Evolutionary conservation across 2,797 vertebrate genomes (phyloP).

Genomic region (Gobio occitaniae): DNA sequence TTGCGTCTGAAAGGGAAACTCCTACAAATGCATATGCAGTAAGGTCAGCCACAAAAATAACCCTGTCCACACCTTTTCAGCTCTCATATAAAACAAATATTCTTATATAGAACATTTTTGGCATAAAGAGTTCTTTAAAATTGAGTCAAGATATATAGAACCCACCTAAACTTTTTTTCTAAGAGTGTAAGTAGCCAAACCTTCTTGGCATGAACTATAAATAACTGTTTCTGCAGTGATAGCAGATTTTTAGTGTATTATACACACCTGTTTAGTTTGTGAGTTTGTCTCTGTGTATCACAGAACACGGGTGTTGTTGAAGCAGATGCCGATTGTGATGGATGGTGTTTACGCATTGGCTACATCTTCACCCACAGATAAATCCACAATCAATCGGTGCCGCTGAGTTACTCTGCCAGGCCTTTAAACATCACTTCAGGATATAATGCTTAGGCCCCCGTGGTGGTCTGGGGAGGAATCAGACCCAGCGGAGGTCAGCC

Average conservation of each 20-base stretch:
- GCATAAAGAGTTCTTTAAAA: not conserved
- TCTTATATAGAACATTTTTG: not conserved
- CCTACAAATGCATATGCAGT: too few relatives aligned
- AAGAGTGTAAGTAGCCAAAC: not conserved
- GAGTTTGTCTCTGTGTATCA: conserved; percentile 8
- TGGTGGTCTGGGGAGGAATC: conserved; percentile 15
- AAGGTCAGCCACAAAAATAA: too few relatives aligned
- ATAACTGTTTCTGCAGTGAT: not conserved
- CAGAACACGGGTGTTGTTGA: not conserved
- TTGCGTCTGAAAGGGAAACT: too few relatives aligned
- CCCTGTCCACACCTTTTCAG: too few relatives aligned
- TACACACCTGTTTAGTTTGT: conserved; percentile 2
- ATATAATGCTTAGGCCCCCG: not conserved
- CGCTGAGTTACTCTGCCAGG: not conserved
- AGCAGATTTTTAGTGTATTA: not conserved
- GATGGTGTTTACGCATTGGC: conserved; percentile 22
- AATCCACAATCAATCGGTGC: conserved; percentile 17
- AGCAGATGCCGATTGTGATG: conserved; percentile 4
- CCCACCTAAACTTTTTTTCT: not conserved
- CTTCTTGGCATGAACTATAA: not conserved
- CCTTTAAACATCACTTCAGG: conserved; percentile 8
- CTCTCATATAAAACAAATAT: not conserved
- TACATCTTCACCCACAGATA: not conserved
- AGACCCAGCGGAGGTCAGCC: not conserved
- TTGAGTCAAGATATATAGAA: not conserved